Conservation (phyloP, 30 jellyfish, hydroid and myxozoan species). For the Hydractinia echinata region DNA sequence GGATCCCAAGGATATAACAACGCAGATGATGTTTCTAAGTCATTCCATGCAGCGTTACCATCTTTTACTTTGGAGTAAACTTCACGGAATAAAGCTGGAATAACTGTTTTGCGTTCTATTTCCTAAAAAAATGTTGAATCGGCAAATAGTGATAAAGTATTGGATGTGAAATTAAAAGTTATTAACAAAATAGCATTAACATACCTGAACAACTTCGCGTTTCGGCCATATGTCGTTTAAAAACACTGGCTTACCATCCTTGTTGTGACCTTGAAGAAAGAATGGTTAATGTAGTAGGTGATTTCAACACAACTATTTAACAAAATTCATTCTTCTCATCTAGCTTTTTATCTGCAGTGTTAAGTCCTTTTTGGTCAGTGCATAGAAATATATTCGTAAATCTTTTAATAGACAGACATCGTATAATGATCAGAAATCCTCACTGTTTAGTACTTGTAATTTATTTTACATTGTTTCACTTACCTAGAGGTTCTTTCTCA, state of each 20-base stretch:
- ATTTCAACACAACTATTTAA: too few species aligned
- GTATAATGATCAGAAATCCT: too few species aligned
- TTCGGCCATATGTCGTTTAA: constrained; percentile 89
- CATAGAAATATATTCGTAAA: too few species aligned
- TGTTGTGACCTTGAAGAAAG: constrained; percentile 51
- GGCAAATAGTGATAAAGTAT: not conserved
- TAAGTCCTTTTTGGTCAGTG: too few species aligned
- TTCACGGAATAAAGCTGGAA: constrained; percentile 89
- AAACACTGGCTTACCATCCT: constrained; percentile 73
- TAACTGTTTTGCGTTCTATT: constrained; percentile 65
- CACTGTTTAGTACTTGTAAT: too few species aligned
- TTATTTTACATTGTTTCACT: not conserved
- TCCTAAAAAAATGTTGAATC: constrained; percentile 40
- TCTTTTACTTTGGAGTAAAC: constrained; percentile 68
- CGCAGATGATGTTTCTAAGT: constrained; percentile 64
- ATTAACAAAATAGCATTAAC: not conserved
- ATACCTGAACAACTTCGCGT: constrained; percentile 83
- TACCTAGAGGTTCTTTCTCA: constrained; percentile 89
- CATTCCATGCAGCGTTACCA: constrained; percentile 87
- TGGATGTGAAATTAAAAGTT: not conserved
- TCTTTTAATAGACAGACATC: too few species aligned
- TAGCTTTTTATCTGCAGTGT: too few species aligned
- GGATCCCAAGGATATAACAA: constrained; percentile 84
- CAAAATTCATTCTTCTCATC: too few species aligned
- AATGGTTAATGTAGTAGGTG: not conserved